phyloP scores from a whole-genome alignment of 1,140 invertebrate genomes.

The Tetraneura akinire region DNA sequence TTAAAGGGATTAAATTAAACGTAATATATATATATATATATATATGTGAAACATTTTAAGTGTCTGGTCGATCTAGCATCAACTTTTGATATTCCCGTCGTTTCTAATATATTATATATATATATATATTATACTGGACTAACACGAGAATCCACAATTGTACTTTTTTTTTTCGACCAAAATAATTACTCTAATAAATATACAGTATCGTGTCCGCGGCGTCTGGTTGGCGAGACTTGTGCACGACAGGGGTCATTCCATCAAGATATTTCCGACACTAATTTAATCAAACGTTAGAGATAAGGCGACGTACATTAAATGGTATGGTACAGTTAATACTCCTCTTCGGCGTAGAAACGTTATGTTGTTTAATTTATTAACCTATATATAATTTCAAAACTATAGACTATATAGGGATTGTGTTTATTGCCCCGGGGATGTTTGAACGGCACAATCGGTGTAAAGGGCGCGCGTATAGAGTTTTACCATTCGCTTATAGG shows the following conservation, averaged over 20 bases:
- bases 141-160: not conserved
- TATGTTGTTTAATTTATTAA: conserved; percentile 24
- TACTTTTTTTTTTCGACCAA: not conserved
- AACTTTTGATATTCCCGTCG: not conserved
- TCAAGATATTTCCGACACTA: not conserved
- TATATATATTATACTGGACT: not conserved
- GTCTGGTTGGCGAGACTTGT: conserved; percentile 2
- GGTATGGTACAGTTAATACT: conserved; percentile 7
- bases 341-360: not conserved
- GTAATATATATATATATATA: not conserved
- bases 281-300: conserved; percentile 21
- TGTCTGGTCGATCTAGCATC: not conserved
- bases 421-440: not conserved
- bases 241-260: conserved; percentile 11
- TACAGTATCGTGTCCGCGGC: not conserved
- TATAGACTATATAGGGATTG: not conserved
- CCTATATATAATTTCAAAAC: conserved; percentile 4
- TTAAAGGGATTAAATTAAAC: not conserved
- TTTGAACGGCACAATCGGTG: no score
- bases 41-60: not conserved
- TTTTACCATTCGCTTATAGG: no score
- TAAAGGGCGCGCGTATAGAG: no score
- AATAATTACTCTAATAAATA: conserved; percentile 12
- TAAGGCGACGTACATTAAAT: conserved; percentile 3
- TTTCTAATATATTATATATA: not conserved